Percentiles rank a stretch among this genome's conserved stretches.
These are phyloP conservation scores for Habrosyne pyritoides DNA, from an alignment of 2,888 invertebrate species.

Conservation along the genomic window DNA sequence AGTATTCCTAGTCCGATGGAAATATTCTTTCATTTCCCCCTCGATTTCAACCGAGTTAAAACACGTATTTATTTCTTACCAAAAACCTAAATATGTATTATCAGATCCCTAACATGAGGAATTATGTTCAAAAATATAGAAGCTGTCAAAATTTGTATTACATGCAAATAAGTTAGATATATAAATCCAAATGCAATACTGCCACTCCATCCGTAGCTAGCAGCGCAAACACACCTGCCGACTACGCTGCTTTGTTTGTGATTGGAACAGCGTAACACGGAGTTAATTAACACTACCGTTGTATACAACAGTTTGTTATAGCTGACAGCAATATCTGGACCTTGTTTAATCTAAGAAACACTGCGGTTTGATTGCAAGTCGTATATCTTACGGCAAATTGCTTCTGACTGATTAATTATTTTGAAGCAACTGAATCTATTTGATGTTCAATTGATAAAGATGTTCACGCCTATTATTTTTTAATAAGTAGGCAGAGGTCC, in stretches of 20 bases:
- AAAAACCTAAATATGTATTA: too few relatives aligned
- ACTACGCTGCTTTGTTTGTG: conserved; percentile 25
- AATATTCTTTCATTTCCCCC: too few relatives aligned
- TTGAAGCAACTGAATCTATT: not conserved
- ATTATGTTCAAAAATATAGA: not conserved
- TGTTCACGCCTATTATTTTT: not conserved
- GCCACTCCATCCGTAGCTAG: conserved; percentile 16
- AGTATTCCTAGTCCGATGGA: too few relatives aligned
- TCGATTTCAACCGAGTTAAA: too few relatives aligned
- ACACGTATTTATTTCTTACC: too few relatives aligned
- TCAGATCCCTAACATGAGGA: too few relatives aligned
- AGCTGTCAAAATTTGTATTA: not conserved
- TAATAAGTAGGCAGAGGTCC: not conserved
- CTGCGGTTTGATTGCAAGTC: not conserved
- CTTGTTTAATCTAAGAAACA: not conserved
- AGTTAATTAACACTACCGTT: conserved; percentile 32
- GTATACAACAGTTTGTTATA: conserved; percentile 12
- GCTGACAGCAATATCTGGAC: not conserved
- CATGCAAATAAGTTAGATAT: not conserved
- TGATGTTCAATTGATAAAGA: not conserved
- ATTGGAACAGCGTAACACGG: conserved; percentile 26
- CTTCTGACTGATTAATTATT: not conserved
- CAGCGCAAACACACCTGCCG: conserved; percentile 27
- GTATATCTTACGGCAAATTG: not conserved
- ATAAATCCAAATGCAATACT: conserved; percentile 8